phyloP scores from a whole-genome alignment of 2,113 vertebrate genomes.

The Callorhinus ursinus region DNA sequence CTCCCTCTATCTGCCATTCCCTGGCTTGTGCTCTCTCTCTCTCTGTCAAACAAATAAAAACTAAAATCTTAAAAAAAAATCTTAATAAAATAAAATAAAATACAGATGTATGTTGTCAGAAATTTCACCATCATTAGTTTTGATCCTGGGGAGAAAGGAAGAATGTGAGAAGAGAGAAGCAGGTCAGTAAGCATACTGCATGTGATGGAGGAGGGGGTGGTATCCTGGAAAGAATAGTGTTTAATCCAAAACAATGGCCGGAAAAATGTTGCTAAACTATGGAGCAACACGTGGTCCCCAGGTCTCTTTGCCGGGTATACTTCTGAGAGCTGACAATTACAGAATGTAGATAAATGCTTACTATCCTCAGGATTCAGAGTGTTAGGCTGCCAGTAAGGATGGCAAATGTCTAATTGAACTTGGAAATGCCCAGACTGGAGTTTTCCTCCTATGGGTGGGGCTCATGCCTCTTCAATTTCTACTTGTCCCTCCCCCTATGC shows the following conservation, averaged over 20 bases:
- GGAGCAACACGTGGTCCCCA: background rate
- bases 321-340: background rate
- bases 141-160: background rate
- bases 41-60: background rate
- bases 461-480: background rate
- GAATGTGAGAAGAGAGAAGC: background rate
- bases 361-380: background rate
- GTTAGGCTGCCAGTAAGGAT: background rate
- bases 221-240: background rate
- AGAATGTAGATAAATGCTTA: background rate
- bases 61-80: background rate
- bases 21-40: background rate
- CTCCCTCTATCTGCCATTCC: background rate
- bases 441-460: background rate
- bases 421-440: background rate
- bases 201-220: background rate
- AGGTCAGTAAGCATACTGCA: background rate
- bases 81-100: background rate
- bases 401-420: background rate
- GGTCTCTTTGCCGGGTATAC: background rate
- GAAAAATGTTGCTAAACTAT: background rate
- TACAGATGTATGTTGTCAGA: background rate
- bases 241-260: background rate
- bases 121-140: background rate
- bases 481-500: accelerated